Base-by-base conservation (phyloP, 2,113 vertebrate species). In the Brevimyrus niger region DNA sequence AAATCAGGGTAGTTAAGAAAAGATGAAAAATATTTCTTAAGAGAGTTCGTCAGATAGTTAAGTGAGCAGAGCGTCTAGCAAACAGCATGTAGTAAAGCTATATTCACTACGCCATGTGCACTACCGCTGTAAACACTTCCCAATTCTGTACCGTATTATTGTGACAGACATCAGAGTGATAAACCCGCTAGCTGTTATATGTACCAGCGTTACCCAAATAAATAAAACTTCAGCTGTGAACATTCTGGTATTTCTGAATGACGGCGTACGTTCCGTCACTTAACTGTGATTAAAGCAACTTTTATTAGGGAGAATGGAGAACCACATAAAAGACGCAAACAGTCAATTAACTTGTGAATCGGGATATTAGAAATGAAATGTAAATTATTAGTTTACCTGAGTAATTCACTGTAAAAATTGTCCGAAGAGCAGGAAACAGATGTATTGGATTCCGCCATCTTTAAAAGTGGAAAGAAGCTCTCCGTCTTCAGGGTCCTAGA, bases 391-490 rank as follows among this genome's bases (percentile, higher is more conserved):
- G 55, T 42, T 84, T 48, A 96, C 95, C 94, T 94, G 51, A 95
- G 51, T 21, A 96, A 47, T 90, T 95, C 95, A 69, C 73, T 92
- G 89, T 80, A 91, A 27, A 93, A 91, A 6, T 89, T 86, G 73
- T 80, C 13, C 31, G 35, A 19, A 3, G 50, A 3, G 85, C 84
- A 2, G 23, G 23, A 80, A 17, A 51, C 61, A 65, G 88, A 5
- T 73, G 58, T 91, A 87, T 93, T 91, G 73, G 85, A 86, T 46
- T 95, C 94, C 89, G 95, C 95, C 95, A 96, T 96, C 83, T 93
- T 94, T 73, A n/a, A 19, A 51, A 80, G 48, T 9, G 23, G n/a
- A 3, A 13, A 9, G 0, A 2, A 5, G 46, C 1, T 2, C 17
- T 21, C 3, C 11, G 86, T 88, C 88, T 35, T 21, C 93, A 0